Conservation (phyloP, 2,113 vertebrate species). For the Lepidothrix coronata region DNA sequence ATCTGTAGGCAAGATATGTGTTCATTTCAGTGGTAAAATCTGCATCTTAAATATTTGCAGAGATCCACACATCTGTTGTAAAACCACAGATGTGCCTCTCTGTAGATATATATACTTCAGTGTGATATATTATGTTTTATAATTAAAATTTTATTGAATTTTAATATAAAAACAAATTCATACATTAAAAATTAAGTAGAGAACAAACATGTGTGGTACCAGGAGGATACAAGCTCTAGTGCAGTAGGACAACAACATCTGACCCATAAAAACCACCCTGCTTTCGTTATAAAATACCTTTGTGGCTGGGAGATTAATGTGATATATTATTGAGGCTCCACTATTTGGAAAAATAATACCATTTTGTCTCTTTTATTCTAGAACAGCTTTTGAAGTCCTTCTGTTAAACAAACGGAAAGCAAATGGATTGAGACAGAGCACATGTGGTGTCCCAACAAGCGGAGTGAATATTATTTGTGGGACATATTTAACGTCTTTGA, state of each 20-base stretch:
- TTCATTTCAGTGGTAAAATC: slow-evolving; percentile 15
- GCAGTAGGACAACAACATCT: slow-evolving; percentile 67
- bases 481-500: background rate
- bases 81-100: slow-evolving; percentile 66
- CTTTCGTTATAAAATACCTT: slow-evolving; percentile 57
- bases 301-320: slow-evolving; percentile 15
- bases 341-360: background rate
- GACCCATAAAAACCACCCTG: slow-evolving; percentile 62
- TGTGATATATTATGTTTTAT: slow-evolving; percentile 63
- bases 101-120: slow-evolving; percentile 57
- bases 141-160: slow-evolving; percentile 74
- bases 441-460: background rate
- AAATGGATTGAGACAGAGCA: background rate
- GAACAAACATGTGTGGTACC: slow-evolving; percentile 61
- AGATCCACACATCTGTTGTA: slow-evolving; percentile 55
- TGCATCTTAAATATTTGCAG: slow-evolving; percentile 35
- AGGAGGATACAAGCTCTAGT: slow-evolving; percentile 59
- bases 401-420: background rate
- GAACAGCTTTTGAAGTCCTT: background rate
- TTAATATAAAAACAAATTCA: slow-evolving; percentile 75
- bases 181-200: slow-evolving; percentile 73
- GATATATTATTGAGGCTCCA: background rate
- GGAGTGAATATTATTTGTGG: background rate
- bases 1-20: background rate
- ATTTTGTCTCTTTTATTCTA: background rate